A percentile compares a stretch with the other conserved stretches of the same genome.
phyloP scores from a whole-genome alignment of 2,888 invertebrate species.

The Pecten maximus region DNA sequence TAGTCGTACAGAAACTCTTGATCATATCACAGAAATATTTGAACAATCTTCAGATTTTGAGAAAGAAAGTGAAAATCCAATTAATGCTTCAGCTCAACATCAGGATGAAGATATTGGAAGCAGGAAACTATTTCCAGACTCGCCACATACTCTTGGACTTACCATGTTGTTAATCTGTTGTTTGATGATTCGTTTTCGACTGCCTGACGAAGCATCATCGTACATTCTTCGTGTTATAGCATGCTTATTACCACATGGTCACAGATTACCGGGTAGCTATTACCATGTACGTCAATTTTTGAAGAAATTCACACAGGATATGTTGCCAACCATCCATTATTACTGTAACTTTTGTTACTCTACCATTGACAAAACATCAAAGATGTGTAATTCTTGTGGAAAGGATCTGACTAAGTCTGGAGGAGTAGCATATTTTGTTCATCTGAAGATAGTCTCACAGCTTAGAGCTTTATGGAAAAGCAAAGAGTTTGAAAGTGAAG shows the following conservation, averaged over 20 bases:
- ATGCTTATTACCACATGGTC: slow-evolving; percentile 39
- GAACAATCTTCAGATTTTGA: no score
- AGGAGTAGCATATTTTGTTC: slow-evolving; percentile 51
- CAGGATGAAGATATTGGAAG: no score
- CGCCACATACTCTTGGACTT: slow-evolving; percentile 40
- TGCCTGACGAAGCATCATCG: slow-evolving; percentile 44
- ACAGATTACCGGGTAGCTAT: slow-evolving; percentile 37
- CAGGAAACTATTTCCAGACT: slow-evolving; percentile 36
- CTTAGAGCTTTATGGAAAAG: slow-evolving; percentile 52
- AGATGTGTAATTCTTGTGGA: slow-evolving; percentile 35
- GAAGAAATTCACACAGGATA: slow-evolving; percentile 29
- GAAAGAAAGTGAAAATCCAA: no score
- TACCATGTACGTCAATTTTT: slow-evolving; percentile 39
- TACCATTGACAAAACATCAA: slow-evolving; percentile 27
- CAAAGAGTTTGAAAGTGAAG: slow-evolving; percentile 34
- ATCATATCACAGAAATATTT: no score
- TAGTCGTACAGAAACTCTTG: no score
- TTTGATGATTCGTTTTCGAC: slow-evolving; percentile 41
- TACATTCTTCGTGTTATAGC: slow-evolving; percentile 38
- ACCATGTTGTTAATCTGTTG: slow-evolving; percentile 41
- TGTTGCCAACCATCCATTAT: slow-evolving; percentile 37
- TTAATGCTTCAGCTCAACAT: no score
- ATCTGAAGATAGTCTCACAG: slow-evolving; percentile 49
- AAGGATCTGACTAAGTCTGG: no score
- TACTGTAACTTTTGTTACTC: slow-evolving; percentile 27